These are phyloP conservation scores for Drosophila lutescens DNA, from an alignment of 2,888 invertebrate genomes.

Conservation along the genomic window DNA sequence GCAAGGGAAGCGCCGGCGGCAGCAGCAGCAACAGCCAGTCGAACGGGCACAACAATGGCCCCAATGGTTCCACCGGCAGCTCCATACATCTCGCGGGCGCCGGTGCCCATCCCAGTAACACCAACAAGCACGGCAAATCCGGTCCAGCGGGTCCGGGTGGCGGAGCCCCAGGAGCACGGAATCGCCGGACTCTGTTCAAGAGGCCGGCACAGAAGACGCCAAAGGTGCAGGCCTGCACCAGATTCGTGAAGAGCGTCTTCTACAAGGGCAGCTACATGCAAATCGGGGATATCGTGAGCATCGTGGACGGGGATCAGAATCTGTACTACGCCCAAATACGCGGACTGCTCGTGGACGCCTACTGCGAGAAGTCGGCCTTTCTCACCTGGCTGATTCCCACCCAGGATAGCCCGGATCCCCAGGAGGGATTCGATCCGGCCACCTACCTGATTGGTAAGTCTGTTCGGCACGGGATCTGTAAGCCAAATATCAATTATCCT, in stretches of 20 bases:
- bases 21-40: slow-evolving; percentile 7
- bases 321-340: slow-evolving; percentile 95
- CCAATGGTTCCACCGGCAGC: slow-evolving; percentile 9
- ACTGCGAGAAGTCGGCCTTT: slow-evolving; percentile 96
- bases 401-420: slow-evolving; percentile 90
- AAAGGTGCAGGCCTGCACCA: slow-evolving; percentile 91
- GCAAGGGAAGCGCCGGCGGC: slow-evolving; percentile 4
- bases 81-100: slow-evolving; percentile 20
- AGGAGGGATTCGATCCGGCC: slow-evolving; percentile 92
- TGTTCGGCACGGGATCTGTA: background rate
- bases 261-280: slow-evolving; percentile 93
- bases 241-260: slow-evolving; percentile 91
- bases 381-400: slow-evolving; percentile 96
- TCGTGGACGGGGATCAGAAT: slow-evolving; percentile 90
- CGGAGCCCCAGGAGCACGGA: slow-evolving; percentile 84
- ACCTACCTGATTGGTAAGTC: slow-evolving; percentile 92
- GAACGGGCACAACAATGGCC: slow-evolving; percentile 43
- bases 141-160: slow-evolving; percentile 26
- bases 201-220: slow-evolving; percentile 92
- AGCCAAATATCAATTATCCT: background rate
- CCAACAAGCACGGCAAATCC: slow-evolving; percentile 39
- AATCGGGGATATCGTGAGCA: slow-evolving; percentile 95
- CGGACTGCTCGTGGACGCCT: slow-evolving; percentile 95
- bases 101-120: slow-evolving; percentile 21
- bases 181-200: slow-evolving; percentile 91